Evolutionary conservation across 1,140 invertebrate genomes (phyloP), one percentile per base, ranked within the genome.

Genomic region (Drosophila punjabiensis): DNA sequence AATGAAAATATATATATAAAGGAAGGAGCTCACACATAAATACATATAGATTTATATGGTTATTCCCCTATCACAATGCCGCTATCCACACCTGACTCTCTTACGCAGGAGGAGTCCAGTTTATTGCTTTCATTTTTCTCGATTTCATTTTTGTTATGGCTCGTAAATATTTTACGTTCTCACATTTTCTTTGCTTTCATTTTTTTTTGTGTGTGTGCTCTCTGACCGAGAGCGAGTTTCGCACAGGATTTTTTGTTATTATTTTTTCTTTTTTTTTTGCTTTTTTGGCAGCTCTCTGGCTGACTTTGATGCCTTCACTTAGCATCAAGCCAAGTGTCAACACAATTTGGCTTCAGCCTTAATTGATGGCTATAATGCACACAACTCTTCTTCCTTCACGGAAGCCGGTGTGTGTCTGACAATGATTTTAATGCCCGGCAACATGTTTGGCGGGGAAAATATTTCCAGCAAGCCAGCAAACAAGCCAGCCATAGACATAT

Each of bases 151-250:
- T 76, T 78, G 64, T 90, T 85, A 82, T 90, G 69, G 86, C 78
- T 90, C 85, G 75, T 89, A 89, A 89, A 89, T 90, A 85, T 85
- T 89, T 89, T 82, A 89, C 90, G 78, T 85, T 80, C 80, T 68
- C 60, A 84, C 75, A 68, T 65, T 69, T 79, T 70, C 71, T 76
- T 61, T 39, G 41, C 8, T 16, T n/a, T 24, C n/a, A 28, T 16
- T 28, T 39, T 37, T 56, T 11, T 13, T n/a, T n/a, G n/a, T n/a
- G n/a, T 32, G 47, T 16, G 13, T 8, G n/a, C 32, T 35, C 20
- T 56, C 43, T 58, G 33, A 56, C 59, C 33, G 13, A 37, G 24
- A 14, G 37, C 30, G 56, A 18, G 13, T 53, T 61, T 48, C 20
- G 43, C 65, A 37, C 20, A 18, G 33, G 20, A 67, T 33, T 45